Evolutionary conservation across 2,113 vertebrate species (phyloP).

Genomic region (Ptychochromis oligacanthus): DNA sequence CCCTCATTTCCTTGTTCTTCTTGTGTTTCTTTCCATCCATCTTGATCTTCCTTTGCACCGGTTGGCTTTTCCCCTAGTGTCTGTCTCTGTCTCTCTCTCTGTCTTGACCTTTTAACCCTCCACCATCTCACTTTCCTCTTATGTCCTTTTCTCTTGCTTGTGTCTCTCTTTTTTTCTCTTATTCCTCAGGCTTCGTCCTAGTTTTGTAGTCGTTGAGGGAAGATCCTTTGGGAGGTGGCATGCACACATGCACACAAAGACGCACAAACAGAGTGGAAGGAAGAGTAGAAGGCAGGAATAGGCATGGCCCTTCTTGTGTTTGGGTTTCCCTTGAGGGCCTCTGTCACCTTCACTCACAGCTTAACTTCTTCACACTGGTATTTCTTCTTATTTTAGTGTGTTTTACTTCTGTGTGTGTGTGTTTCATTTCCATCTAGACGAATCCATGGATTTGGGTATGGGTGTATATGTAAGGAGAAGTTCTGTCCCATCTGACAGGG

Average conservation of each 20-base stretch:
- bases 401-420: not conserved
- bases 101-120: constrained; percentile 31
- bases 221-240: constrained; percentile 62
- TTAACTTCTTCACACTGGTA: constrained; percentile 35
- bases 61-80: constrained; percentile 31
- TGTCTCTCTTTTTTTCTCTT: constrained; percentile 4
- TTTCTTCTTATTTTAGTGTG: constrained; percentile 29
- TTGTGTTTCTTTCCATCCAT: constrained; percentile 7
- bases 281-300: constrained; percentile 45
- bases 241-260: constrained; percentile 21
- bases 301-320: constrained; percentile 38
- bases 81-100: constrained; percentile 20
- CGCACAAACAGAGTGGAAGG: constrained; percentile 8
- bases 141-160: constrained; percentile 28
- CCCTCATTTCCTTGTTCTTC: constrained; percentile 8
- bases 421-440: not conserved
- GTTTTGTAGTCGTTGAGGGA: constrained; percentile 73
- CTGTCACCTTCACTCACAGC: constrained; percentile 58
- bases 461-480: not conserved
- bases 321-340: constrained; percentile 38
- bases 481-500: not conserved
- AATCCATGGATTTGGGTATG: not conserved
- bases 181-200: constrained; percentile 65
- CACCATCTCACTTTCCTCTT: constrained; percentile 34
- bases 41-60: constrained; percentile 4